Evolutionary conservation across 2,888 invertebrate genomes (phyloP).

Genomic region (Tanypteryx hageni): DNA sequence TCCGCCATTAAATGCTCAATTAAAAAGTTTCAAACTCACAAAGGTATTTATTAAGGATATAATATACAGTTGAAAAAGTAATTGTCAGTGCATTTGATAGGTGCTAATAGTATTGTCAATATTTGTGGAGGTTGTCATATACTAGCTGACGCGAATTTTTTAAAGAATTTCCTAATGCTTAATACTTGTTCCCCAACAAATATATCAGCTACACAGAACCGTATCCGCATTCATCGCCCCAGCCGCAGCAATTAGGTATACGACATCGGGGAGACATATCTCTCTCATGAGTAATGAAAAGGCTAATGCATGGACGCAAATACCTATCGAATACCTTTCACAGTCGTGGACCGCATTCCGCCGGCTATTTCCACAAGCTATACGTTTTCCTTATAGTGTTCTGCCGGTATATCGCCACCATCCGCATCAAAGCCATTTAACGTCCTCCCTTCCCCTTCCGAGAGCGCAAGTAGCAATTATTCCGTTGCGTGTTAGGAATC

Average conservation of each 20-base stretch:
- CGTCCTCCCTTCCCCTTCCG: not conserved
- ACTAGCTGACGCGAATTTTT: too few relatives aligned
- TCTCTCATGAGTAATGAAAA: not conserved
- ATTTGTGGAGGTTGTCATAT: too few relatives aligned
- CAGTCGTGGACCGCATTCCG: not conserved
- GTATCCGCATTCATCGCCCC: too few relatives aligned
- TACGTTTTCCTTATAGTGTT: conserved; percentile 12
- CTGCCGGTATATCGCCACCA: too few relatives aligned
- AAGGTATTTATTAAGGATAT: too few relatives aligned
- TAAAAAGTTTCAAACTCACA: too few relatives aligned
- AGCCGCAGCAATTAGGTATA: not conserved
- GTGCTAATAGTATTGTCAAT: too few relatives aligned
- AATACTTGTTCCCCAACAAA: not conserved
- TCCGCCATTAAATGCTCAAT: too few relatives aligned
- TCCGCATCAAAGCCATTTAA: not conserved
- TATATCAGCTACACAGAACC: too few relatives aligned
- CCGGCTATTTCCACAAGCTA: not conserved
- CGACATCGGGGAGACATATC: not conserved
- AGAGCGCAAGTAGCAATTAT: too few relatives aligned
- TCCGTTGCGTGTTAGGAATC: not conserved
- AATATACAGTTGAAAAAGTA: too few relatives aligned
- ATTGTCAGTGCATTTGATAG: too few relatives aligned
- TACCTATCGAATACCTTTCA: conserved; percentile 49
- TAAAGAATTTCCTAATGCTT: not conserved
- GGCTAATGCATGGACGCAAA: not conserved